Base-by-base conservation (phyloP, 2,888 invertebrate species). In the Amblyjoppa fuscipennis region DNA sequence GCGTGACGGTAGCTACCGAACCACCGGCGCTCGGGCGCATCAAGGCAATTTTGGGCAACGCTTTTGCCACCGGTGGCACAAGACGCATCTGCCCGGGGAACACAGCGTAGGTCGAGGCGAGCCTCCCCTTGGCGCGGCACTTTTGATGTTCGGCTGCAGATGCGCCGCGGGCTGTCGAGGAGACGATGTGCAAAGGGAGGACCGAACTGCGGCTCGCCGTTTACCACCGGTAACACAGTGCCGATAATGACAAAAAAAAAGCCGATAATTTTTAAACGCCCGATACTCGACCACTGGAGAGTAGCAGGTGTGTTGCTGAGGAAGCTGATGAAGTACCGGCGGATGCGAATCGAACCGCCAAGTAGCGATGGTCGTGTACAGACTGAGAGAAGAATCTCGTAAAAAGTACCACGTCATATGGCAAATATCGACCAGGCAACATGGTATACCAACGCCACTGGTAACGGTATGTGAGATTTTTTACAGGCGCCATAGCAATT, bases 31-130 rank as follows among this genome's bases (percentile, higher is more conserved):
- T 56, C 75, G 41, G 49, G 45, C 6, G 51, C 59, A 70, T 41
- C 64, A 64, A 28, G 64, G 71, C 76, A 53, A 80, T 80, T 80
- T 61, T 41, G 71, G 13, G n/a, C 56, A 80, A 38, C 49, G 66
- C 49, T 77, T 77, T 51, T 74, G 68, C 45, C 69, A 68, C 31
- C 51, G 45, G 49, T 49, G 64, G 61, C 45, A 34, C 53, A 41
- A 77, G 61, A 77, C 53, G 69, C 69, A 84, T 77, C 77, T 77
- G 76, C 16, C 34, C 34, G 16, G 16, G 16, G 34, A 28, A 61
- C 28, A 31, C 28, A 61, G 31, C 16, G 20, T 28, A 28, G 74
- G 34, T 25, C 20, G 41, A 41, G 20, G 71, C 49, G 16, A 45
- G 45, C 56, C 31, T 66, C 41, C 1, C 51, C 64, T 28, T 68